Percentiles rank a stretch among this genome's conserved stretches.
phyloP scores from a whole-genome alignment of 2,888 invertebrate species.

The Scaptomyza parva region DNA sequence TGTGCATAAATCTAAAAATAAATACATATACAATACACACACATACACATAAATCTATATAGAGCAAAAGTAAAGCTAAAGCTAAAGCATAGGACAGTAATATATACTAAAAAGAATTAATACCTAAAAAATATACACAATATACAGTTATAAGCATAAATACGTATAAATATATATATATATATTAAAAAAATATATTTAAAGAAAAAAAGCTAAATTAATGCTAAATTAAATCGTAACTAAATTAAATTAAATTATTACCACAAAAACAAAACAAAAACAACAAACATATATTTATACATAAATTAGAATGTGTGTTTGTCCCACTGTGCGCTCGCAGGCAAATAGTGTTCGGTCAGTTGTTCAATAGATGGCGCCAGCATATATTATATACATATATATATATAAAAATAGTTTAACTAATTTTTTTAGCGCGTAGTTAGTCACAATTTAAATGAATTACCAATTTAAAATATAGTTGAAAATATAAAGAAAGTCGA shows the following conservation, averaged over 20 bases:
- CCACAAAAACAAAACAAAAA: slow-evolving; percentile 35
- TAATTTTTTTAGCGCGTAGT: slow-evolving; percentile 73
- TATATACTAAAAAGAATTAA: slow-evolving; percentile 2
- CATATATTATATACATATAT: slow-evolving; percentile 5
- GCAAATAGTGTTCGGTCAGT: not conserved
- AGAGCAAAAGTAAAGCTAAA: slow-evolving; percentile 6
- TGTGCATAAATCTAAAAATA: slow-evolving; percentile 16
- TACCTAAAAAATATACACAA: slow-evolving; percentile 7
- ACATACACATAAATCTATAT: not conserved
- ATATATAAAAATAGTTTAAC: slow-evolving; percentile 40
- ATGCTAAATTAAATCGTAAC: slow-evolving; percentile 40
- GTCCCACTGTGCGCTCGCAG: slow-evolving; percentile 23
- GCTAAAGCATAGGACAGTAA: slow-evolving; percentile 7
- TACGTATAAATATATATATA: slow-evolving; percentile 18
- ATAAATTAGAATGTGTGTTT: slow-evolving; percentile 1
- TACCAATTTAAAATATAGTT: slow-evolving; percentile 37
- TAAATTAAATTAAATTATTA: slow-evolving; percentile 53
- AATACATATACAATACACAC: not conserved
- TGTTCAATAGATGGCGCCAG: slow-evolving; percentile 51
- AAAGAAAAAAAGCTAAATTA: not conserved
- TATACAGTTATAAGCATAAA: slow-evolving; percentile 31
- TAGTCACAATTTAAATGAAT: slow-evolving; percentile 80
- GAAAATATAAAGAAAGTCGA: slow-evolving; percentile 3
- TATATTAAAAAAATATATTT: slow-evolving; percentile 15
- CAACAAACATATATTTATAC: slow-evolving; percentile 36